These are phyloP conservation scores for Eucidaris tribuloides DNA, from an alignment of 35 echinoderm and acorn worm genomes.

Conservation along the genomic window DNA sequence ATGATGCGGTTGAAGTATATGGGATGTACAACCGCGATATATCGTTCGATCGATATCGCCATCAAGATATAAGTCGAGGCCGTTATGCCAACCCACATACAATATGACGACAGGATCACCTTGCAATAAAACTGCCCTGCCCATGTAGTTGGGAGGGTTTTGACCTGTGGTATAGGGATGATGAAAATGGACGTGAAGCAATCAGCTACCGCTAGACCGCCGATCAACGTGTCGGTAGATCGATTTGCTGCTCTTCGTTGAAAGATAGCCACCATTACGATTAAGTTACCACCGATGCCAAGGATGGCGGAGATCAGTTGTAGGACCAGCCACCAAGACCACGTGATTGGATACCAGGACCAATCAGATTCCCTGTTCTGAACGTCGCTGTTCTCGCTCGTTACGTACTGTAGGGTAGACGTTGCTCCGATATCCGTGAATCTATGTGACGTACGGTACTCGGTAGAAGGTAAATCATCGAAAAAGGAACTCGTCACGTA, in stretches of 20 bases:
- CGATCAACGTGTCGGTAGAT: conserved; percentile 45
- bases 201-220: conserved; percentile 57
- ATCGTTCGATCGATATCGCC: conserved; percentile 55
- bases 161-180: conserved; percentile 38
- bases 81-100: conserved; percentile 54
- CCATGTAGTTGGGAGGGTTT: not conserved
- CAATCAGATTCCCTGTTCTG: too few species aligned
- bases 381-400: too few species aligned
- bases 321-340: conserved; percentile 24
- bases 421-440: too few species aligned
- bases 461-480: too few species aligned
- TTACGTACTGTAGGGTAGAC: too few species aligned
- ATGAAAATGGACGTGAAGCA: conserved; percentile 53
- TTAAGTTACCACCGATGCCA: conserved; percentile 52
- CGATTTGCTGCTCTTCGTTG: not conserved
- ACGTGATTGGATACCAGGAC: not conserved
- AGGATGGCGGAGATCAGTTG: conserved; percentile 32
- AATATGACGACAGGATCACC: conserved; percentile 14
- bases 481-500: too few species aligned
- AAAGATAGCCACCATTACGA: conserved; percentile 33
- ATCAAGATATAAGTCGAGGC: conserved; percentile 48
- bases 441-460: too few species aligned
- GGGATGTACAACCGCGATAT: conserved; percentile 51
- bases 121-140: conserved; percentile 52
- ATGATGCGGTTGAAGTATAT: not conserved